Evolutionary conservation across 2,888 invertebrate species (phyloP), one percentile per base, ranked within the genome.

Genomic region (Dryobota labecula): DNA sequence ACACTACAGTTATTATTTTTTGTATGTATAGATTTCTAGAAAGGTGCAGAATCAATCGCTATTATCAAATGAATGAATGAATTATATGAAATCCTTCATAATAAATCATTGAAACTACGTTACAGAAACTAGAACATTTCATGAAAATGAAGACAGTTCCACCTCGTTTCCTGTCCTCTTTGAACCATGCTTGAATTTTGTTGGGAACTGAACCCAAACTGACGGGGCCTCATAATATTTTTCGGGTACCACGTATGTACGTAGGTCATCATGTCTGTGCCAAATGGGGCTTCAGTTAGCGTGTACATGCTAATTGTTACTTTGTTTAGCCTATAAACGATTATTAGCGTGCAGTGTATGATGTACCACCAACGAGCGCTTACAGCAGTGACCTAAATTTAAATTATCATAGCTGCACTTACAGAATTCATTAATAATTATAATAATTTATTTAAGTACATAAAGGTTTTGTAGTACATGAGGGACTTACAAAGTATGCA

Each of bases 241-340:
- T 18, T 27, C 18, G 2, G 27, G 27, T 51, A 49, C 49, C 49
- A n/a, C 47, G n/a, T 36, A 13, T 11, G n/a, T n/a, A 30, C 51
- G 20, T 11, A 36, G 51, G 43, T 8, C 24, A 38, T 30, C 38
- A 57, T n/a, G 30, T 41, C 11, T 47, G 27, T 27, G 38, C 62
- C 58, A 63, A 78, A 70, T 47, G 27, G 11, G 20, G 38, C 41
- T 30, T 45, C 24, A 43, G 30, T 78, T 63, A 58, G 24, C 49
- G 20, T 76, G 9, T n/a, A 18, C 24, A 58, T 53, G 7, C 47
- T 78, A 78, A 75, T 51, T 62, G 60, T 8, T 20, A 41, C 51
- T 77, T 75, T 53, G 47, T 61, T 75, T 20, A 62, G 27, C 41
- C 33, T 43, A 1, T 70, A 77, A 41, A 20, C 33, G 24, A 18